phyloP scores from a whole-genome alignment of 1,140 invertebrate genomes.

The Manduca sexta region DNA sequence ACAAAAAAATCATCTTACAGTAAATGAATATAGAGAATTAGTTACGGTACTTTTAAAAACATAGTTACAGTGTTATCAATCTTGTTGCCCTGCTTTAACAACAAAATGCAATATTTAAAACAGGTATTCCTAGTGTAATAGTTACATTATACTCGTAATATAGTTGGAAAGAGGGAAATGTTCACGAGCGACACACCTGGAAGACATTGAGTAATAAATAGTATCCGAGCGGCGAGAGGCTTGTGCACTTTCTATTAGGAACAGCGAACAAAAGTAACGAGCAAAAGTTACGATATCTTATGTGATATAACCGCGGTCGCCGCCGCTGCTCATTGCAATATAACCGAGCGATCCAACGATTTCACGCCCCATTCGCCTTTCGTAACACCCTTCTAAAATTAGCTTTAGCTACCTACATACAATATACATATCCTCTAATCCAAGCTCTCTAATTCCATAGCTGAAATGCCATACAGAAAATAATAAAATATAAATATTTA shows the following conservation, averaged over 20 bases:
- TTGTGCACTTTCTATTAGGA: slow-evolving; percentile 58
- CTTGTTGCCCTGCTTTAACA: too few relatives aligned
- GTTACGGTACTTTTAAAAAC: too few relatives aligned
- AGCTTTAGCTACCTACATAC: slow-evolving; percentile 4
- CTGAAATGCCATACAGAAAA: too few relatives aligned
- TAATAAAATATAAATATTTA: too few relatives aligned
- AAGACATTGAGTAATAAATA: slow-evolving; percentile 49
- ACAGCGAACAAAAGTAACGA: slow-evolving; percentile 37
- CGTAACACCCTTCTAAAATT: slow-evolving; percentile 25
- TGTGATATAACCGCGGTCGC: slow-evolving; percentile 49
- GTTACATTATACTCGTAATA: too few relatives aligned
- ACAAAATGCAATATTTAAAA: too few relatives aligned
- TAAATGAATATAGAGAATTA: too few relatives aligned
- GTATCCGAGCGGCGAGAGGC: slow-evolving; percentile 56
- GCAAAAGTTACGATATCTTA: slow-evolving; percentile 63
- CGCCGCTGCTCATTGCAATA: slow-evolving; percentile 16
- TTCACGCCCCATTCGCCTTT: slow-evolving; percentile 33
- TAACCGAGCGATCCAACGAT: slow-evolving; percentile 17
- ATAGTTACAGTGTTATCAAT: too few relatives aligned
- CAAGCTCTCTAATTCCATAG: too few relatives aligned
- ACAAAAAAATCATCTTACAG: neutral
- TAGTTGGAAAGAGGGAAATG: neutral
- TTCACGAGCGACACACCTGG: neutral
- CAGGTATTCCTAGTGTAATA: too few relatives aligned
- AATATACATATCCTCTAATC: neutral